A percentile compares a stretch with the other conserved stretches of the same genome.
phyloP scores from a whole-genome alignment of 2,113 vertebrate genomes.

The Percopsis transmontana region DNA sequence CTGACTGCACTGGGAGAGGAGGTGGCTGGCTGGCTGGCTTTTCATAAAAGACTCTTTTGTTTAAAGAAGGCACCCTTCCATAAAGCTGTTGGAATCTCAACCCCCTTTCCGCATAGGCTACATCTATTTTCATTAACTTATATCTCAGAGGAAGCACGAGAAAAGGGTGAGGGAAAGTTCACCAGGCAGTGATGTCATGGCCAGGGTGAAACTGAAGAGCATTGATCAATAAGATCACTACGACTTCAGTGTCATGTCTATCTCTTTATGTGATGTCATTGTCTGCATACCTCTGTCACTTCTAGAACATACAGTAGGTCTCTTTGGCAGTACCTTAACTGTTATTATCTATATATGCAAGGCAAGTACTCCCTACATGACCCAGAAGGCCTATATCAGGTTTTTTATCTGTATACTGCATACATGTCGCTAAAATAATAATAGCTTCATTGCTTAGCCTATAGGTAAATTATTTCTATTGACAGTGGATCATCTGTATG shows the following conservation, averaged over 20 bases:
- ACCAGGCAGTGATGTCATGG: slow-evolving; percentile 53
- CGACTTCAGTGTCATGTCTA: slow-evolving; percentile 30
- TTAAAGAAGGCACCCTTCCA: slow-evolving; percentile 39
- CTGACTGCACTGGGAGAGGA: slow-evolving; percentile 39
- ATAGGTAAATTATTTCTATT: too few species aligned
- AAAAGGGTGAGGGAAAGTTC: slow-evolving; percentile 66
- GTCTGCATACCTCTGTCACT: background rate
- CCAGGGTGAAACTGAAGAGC: slow-evolving; percentile 39
- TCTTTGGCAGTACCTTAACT: background rate
- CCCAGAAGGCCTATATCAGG: background rate
- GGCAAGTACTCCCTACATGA: background rate
- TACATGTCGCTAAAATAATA: too few species aligned
- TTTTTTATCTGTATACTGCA: background rate
- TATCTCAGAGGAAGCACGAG: slow-evolving; percentile 6
- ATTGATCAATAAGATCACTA: slow-evolving; percentile 53
- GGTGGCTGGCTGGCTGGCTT: slow-evolving; percentile 22
- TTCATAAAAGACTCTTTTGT: slow-evolving; percentile 62
- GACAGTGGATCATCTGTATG: background rate
- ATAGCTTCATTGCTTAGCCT: too few species aligned
- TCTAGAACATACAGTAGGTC: background rate
- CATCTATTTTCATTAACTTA: slow-evolving; percentile 31
- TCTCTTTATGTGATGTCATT: slow-evolving; percentile 33
- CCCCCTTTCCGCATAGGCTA: background rate
- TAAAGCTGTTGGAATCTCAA: background rate
- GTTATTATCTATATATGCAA: background rate